Conservation (phyloP, 2,797 vertebrate species). For the Phaenicophaeus curvirostris region DNA sequence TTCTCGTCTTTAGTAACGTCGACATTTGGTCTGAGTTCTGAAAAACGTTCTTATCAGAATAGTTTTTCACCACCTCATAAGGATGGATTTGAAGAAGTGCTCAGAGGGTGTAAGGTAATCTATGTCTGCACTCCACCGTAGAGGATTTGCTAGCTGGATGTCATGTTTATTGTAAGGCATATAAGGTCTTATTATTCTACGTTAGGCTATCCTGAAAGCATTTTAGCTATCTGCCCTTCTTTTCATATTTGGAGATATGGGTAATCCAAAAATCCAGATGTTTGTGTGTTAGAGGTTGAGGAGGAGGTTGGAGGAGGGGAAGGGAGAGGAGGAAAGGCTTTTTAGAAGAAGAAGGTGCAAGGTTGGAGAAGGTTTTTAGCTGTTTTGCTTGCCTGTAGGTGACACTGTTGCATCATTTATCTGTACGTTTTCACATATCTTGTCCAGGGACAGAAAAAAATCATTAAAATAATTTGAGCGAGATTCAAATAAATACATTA, state of each 20-base stretch:
- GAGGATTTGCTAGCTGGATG: slow-evolving; percentile 4
- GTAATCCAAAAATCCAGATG: slow-evolving; percentile 32
- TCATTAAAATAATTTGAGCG: slow-evolving; percentile 8
- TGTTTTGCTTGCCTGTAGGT: slow-evolving; percentile 76
- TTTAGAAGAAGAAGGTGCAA: not conserved
- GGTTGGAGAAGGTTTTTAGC: not conserved
- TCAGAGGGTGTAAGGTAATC: not conserved
- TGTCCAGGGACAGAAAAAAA: slow-evolving; percentile 69
- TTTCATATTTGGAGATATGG: slow-evolving; percentile 21
- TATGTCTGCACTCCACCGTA: not conserved
- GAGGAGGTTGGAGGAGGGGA: not conserved
- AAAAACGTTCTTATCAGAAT: slow-evolving; percentile 25
- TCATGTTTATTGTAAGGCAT: slow-evolving; percentile 4
- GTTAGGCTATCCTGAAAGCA: slow-evolving; percentile 22
- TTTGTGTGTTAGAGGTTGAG: not conserved
- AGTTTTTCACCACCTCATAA: slow-evolving; percentile 6
- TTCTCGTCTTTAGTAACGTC: not conserved
- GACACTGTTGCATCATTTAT: slow-evolving; percentile 79
- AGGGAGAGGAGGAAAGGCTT: not conserved
- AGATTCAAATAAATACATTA: not conserved
- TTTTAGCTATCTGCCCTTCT: slow-evolving; percentile 36
- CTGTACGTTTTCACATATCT: slow-evolving; percentile 34
- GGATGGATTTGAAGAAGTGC: slow-evolving; percentile 22
- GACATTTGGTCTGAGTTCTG: not conserved
- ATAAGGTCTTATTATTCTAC: slow-evolving; percentile 36